Evolutionary conservation across 2,888 invertebrate genomes (phyloP).

Genomic region (Orthonevra nobilis): DNA sequence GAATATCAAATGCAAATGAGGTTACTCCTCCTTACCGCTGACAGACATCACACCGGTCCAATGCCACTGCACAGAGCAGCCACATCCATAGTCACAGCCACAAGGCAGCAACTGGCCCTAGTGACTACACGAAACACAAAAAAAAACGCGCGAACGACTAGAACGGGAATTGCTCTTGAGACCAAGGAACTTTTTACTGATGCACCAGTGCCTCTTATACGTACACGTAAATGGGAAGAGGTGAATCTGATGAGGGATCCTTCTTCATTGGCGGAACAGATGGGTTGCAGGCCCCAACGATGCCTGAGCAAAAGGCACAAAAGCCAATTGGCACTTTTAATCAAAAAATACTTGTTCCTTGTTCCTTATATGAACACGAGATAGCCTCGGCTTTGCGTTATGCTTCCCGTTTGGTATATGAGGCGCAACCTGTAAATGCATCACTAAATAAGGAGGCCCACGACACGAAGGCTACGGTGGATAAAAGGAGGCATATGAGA

Average conservation of each 20-base stretch:
- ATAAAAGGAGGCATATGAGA: too few species aligned
- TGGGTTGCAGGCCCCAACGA: constrained; percentile 10
- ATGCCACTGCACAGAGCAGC: constrained; percentile 21
- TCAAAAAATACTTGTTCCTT: constrained; percentile 56
- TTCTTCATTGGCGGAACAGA: constrained; percentile 54
- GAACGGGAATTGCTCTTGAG: constrained; percentile 48
- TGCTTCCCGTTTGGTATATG: too few species aligned
- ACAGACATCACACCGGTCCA: constrained; percentile 27
- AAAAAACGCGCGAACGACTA: constrained; percentile 16
- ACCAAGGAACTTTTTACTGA: constrained; percentile 64
- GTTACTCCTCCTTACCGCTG: constrained; percentile 42
- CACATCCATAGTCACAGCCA: constrained; percentile 6
- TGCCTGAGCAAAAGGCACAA: constrained; percentile 23
- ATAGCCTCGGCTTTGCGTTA: too few species aligned
- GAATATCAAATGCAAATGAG: constrained; percentile 68
- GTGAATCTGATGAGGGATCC: constrained; percentile 26
- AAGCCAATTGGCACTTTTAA: constrained; percentile 65
- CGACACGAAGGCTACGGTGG: too few species aligned
- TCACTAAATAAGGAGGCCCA: too few species aligned
- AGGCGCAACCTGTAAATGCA: too few species aligned
- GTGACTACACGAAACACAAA: too few species aligned
- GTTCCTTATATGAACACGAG: too few species aligned
- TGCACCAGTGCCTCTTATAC: constrained; percentile 53
- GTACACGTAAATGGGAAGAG: constrained; percentile 2
- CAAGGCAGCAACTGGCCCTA: not conserved